Base-by-base conservation (phyloP, 2,113 vertebrate genomes). In the Centropus bengalensis region DNA sequence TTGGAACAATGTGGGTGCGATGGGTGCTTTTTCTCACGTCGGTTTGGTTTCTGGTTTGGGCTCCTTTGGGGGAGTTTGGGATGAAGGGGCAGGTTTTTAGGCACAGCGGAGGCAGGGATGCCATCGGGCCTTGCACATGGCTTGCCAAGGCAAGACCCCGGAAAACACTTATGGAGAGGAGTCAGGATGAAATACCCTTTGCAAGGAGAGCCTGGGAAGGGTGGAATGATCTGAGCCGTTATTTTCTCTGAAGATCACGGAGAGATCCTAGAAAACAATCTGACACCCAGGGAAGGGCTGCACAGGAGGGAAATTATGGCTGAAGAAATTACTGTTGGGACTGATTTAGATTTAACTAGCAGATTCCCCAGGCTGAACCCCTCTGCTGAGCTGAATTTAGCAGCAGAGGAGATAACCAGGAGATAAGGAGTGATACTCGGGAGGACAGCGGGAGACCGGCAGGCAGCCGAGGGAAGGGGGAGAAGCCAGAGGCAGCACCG, bases 361-460 rank as follows among this genome's bases (percentile, higher is more conserved):
- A 86, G 79, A 92, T 91, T 81, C 91, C 91, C 96, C 90, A 21
- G 67, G 82, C 88, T 75, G 94, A 90, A 95, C 94, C 96, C 86
- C 94, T 86, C 51, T 1, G 6, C 92, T 6, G 70, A 73, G 84
- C 92, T 68, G 96, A 95, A 95, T 94, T 95, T 91, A 93, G 93
- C 91, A 92, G 89, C 91, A 64, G 78, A 2, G 12, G 89, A 95
- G 94, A 97, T 94, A 96, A 95, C 66, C 44, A 2, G 71, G 45
- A 95, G 95, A 96, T 96, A 96, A 97, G 94, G 68, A 1, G 64
- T 83, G 95, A 96, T 95, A 94, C 94, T 76, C 67, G 26, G 59
- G 55, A 90, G 86, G 91, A 28, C 55, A 77, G 90, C 22, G 44
- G 88, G 94, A 95, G 91, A 76, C 67, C 71, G 56, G 93, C 8